A percentile compares a stretch with the other conserved stretches of the same genome.
These are phyloP conservation scores for Morone chrysops DNA, from an alignment of 2,113 vertebrate genomes.

Conservation along the genomic window DNA sequence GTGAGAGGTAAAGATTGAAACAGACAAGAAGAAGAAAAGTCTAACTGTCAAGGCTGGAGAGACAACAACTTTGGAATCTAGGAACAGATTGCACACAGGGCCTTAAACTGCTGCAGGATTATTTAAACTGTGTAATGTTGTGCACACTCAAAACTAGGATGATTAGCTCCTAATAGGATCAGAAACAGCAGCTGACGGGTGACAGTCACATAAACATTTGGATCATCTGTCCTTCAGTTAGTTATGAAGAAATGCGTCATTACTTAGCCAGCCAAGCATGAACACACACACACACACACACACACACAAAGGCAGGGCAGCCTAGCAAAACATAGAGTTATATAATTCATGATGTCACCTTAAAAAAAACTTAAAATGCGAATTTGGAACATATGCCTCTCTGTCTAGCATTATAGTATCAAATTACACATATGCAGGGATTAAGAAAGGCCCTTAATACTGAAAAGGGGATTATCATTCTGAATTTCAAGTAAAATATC, in stretches of 20 bases:
- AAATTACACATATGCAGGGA: slow-evolving; percentile 32
- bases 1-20: slow-evolving; percentile 41
- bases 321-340: slow-evolving; percentile 52
- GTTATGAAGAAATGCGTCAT: slow-evolving; percentile 25
- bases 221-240: slow-evolving; percentile 38
- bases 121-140: not conserved
- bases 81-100: not conserved
- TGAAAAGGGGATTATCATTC: slow-evolving; percentile 41
- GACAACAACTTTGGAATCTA: not conserved
- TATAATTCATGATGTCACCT: slow-evolving; percentile 62
- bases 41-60: not conserved
- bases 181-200: not conserved
- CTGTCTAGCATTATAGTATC: slow-evolving; percentile 11
- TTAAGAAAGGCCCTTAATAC: slow-evolving; percentile 23
- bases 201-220: slow-evolving; percentile 12
- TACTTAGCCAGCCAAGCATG: slow-evolving; percentile 1
- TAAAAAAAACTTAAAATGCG: slow-evolving; percentile 6
- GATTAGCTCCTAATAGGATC: not conserved
- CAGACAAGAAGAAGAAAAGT: slow-evolving; percentile 12
- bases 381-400: slow-evolving; percentile 35
- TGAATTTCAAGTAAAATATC: slow-evolving; percentile 30
- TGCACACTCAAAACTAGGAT: not conserved
- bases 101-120: not conserved
- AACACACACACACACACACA: slow-evolving; percentile 8
- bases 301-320: slow-evolving; percentile 10